Percentiles rank a stretch among this genome's conserved stretches.
These are phyloP conservation scores for Ptychoptera contaminata DNA, from an alignment of 2,888 invertebrate genomes.

Conservation along the genomic window DNA sequence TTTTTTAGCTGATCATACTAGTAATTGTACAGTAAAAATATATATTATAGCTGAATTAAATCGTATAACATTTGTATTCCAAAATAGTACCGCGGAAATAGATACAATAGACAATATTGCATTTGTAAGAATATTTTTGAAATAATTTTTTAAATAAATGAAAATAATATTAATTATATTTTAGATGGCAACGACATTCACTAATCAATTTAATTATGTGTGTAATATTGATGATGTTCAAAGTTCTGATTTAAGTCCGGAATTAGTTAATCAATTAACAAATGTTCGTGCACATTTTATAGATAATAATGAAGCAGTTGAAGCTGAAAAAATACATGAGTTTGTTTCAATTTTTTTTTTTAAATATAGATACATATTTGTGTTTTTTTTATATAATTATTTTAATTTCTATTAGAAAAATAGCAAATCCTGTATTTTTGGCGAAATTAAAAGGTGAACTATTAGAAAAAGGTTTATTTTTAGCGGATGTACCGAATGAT, in stretches of 20 bases:
- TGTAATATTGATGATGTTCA: conserved; percentile 43
- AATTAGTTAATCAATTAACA: conserved; percentile 28
- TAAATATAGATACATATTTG: neutral
- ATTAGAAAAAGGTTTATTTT: conserved; percentile 24
- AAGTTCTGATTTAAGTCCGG: conserved; percentile 27
- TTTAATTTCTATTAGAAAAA: conserved; percentile 22
- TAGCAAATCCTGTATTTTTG: conserved; percentile 33
- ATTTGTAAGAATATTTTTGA: neutral
- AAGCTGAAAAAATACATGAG: conserved; percentile 35
- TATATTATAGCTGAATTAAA: conserved; percentile 41
- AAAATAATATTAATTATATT: too few relatives aligned
- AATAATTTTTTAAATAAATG: too few relatives aligned
- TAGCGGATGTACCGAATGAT: conserved; percentile 33
- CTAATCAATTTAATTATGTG: conserved; percentile 33
- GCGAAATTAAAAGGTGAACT: conserved; percentile 30
- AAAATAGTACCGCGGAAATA: conserved; percentile 29
- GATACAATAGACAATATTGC: neutral
- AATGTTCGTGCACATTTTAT: conserved; percentile 44
- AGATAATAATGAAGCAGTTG: conserved; percentile 34
- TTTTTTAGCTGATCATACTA: conserved; percentile 26
- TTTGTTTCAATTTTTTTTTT: conserved; percentile 3
- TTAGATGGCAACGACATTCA: conserved; percentile 39
- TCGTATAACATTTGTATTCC: conserved; percentile 39
- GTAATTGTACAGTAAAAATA: conserved; percentile 35
- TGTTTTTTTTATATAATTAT: neutral